phyloP scores from a whole-genome alignment of 2,888 invertebrate species.

The Drosophila helvetica region DNA sequence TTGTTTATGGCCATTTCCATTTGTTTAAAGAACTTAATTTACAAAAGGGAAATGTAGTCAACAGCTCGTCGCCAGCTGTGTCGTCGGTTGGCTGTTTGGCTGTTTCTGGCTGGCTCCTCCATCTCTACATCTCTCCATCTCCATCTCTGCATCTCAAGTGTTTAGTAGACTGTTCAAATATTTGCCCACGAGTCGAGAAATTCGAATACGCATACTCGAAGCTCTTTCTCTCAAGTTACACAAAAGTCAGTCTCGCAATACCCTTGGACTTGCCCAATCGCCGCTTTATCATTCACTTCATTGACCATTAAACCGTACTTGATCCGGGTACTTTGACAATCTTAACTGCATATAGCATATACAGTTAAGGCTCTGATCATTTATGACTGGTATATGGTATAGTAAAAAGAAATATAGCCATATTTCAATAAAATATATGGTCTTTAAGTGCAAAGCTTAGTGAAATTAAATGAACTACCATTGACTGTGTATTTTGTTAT shows the following conservation, averaged over 20 bases:
- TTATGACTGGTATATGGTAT: no score
- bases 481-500: no score
- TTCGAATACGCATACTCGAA: slow-evolving; percentile 16
- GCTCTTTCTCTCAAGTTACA: slow-evolving; percentile 7
- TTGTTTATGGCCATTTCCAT: slow-evolving; percentile 72
- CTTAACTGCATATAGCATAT: no score
- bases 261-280: neutral
- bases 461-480: no score
- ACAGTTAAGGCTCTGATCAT: no score
- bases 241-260: neutral
- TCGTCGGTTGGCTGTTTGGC: neutral
- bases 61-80: neutral
- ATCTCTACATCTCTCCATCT: no score
- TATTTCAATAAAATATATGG: no score
- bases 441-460: no score
- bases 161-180: slow-evolving; percentile 24
- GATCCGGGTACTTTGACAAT: no score
- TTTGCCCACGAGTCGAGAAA: slow-evolving; percentile 34
- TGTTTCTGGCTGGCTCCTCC: neutral
- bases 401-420: no score
- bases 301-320: neutral
- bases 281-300: neutral
- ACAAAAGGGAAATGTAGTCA: slow-evolving; percentile 27
- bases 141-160: slow-evolving; percentile 15
- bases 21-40: slow-evolving; percentile 71